Conservation (phyloP, 2,113 vertebrate species). For the Myotis lucifugus region DNA sequence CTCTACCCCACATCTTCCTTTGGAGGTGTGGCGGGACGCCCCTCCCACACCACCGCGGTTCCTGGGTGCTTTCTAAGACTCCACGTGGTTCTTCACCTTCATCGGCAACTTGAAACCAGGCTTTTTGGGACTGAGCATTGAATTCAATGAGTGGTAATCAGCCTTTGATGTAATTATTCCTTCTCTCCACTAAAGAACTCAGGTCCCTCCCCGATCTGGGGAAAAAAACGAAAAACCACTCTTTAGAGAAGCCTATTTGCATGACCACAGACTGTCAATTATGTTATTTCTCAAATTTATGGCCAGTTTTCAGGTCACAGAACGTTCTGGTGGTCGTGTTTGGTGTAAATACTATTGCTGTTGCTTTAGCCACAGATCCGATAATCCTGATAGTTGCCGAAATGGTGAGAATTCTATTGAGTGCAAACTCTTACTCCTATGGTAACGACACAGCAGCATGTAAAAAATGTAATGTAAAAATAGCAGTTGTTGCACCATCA, state of each 20-base stretch:
- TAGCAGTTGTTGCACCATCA: neutral
- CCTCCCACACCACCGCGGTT: accelerated
- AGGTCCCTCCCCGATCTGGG: neutral
- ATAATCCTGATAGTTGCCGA: neutral
- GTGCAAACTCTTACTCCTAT: neutral
- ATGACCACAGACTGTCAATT: neutral
- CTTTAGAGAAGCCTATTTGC: neutral
- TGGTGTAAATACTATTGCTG: neutral
- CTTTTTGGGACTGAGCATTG: neutral
- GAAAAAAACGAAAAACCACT: neutral
- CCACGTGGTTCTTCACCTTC: neutral
- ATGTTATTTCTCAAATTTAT: neutral
- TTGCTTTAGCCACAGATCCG: neutral
- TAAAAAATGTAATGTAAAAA: conserved; percentile 33
- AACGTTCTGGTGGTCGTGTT: neutral
- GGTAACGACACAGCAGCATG: neutral
- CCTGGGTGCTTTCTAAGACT: accelerated
- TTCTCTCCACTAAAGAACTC: neutral
- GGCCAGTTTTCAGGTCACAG: neutral
- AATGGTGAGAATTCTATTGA: neutral
- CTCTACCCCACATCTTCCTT: neutral
- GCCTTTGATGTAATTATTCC: neutral
- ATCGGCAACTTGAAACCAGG: neutral
- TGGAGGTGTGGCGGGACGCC: accelerated
- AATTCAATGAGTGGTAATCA: neutral